Percentiles rank a stretch among this genome's conserved stretches.
Conservation (phyloP, 2,113 vertebrate species). For the Misgurnus anguillicaudatus region DNA sequence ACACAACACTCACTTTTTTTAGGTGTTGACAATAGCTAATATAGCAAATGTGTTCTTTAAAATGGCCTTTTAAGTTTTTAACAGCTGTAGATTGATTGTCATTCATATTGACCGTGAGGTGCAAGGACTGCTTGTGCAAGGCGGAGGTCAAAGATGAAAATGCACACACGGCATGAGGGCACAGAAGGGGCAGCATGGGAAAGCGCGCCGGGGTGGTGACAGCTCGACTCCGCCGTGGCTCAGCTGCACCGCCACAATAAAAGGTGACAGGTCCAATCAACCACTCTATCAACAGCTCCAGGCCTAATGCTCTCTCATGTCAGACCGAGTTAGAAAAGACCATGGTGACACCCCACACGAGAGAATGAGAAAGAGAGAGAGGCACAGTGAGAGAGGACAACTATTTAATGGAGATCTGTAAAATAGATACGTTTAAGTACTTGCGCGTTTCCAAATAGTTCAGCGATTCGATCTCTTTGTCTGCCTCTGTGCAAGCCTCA, state of each 20-base stretch:
- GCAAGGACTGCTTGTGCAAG: constrained; percentile 12
- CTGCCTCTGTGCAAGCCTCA: constrained; percentile 54
- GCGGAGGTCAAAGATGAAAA: constrained; percentile 43
- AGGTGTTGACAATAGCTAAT: constrained; percentile 3
- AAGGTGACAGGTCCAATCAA: constrained; percentile 70
- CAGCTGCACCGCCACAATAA: constrained; percentile 63
- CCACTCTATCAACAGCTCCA: constrained; percentile 61
- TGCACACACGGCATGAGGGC: constrained; percentile 43
- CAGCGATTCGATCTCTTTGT: constrained; percentile 62
- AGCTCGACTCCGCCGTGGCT: constrained; percentile 53
- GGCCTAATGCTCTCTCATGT: constrained; percentile 74
- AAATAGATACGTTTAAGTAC: constrained; percentile 56
- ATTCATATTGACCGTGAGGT: constrained; percentile 21
- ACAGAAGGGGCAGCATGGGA: constrained; percentile 35
- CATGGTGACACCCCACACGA: constrained; percentile 47
- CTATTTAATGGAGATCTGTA: constrained; percentile 56
- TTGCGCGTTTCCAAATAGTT: constrained; percentile 55
- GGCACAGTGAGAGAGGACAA: constrained; percentile 11
- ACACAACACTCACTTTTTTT: no score
- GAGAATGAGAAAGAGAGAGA: neutral
- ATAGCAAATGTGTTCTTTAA: neutral
- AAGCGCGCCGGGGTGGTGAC: constrained; percentile 44
- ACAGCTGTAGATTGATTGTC: constrained; percentile 26
- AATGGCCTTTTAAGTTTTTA: neutral
- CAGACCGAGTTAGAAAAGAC: constrained; percentile 64